These are phyloP conservation scores for Neoseiulus cucumeris DNA, from an alignment of 1,140 invertebrate genomes.

Conservation along the genomic window DNA sequence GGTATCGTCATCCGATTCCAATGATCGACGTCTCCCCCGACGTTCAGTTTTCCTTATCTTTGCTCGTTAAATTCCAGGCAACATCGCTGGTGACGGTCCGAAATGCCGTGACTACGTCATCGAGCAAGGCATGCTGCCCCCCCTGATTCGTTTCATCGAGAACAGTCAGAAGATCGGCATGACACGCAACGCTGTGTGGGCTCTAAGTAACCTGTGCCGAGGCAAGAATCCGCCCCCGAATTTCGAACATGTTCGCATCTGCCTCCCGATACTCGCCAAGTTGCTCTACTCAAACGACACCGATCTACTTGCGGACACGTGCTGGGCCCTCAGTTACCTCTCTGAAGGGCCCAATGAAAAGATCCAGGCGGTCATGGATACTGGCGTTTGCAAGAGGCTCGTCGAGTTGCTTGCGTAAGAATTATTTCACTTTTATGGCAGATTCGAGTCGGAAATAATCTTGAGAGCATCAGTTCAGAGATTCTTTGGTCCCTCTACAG, in stretches of 20 bases:
- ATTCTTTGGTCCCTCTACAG: conserved; percentile 30
- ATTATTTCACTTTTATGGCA: background rate
- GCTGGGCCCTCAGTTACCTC: conserved; percentile 83
- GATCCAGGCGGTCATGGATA: conserved; percentile 91
- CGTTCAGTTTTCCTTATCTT: background rate
- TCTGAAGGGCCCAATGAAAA: conserved; percentile 94
- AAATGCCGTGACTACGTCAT: conserved; percentile 77
- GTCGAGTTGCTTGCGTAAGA: conserved; percentile 77
- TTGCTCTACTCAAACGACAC: conserved; percentile 70
- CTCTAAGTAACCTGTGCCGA: conserved; percentile 81
- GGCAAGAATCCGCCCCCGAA: conserved; percentile 91
- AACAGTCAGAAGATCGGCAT: conserved; percentile 41
- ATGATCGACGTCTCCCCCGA: no score
- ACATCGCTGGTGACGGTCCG: conserved; percentile 88
- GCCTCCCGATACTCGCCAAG: conserved; percentile 63
- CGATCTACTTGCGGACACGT: conserved; percentile 81
- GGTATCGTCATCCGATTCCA: background rate
- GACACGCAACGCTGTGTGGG: conserved; percentile 94
- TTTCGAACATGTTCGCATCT: conserved; percentile 47
- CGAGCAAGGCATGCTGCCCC: conserved; percentile 56
- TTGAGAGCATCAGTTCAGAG: background rate
- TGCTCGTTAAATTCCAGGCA: conserved; percentile 35
- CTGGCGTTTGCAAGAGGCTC: conserved; percentile 75
- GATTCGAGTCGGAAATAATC: background rate
- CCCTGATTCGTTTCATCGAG: conserved; percentile 46